phyloP scores from a whole-genome alignment of 2,888 invertebrate species.

The Graphium colonna region DNA sequence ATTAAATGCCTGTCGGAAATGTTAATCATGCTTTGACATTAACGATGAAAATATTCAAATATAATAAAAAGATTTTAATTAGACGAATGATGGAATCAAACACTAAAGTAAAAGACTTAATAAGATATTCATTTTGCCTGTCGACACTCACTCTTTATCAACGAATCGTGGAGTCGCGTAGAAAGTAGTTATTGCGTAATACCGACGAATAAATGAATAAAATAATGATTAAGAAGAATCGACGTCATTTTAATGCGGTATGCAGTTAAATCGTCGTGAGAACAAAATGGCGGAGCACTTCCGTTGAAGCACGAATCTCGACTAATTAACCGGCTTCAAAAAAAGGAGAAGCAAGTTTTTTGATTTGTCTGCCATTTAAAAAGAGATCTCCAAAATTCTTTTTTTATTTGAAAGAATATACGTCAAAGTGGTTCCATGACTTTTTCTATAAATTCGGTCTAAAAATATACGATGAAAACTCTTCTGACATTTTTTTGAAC shows the following conservation, averaged over 20 bases:
- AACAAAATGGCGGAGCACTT: background rate
- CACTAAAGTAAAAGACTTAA: background rate
- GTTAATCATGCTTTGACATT: too few relatives aligned
- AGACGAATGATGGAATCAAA: background rate
- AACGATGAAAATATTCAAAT: too few relatives aligned
- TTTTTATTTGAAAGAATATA: too few relatives aligned
- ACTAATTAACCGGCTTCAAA: too few relatives aligned
- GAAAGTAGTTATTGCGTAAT: conserved; percentile 24
- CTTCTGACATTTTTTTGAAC: background rate
- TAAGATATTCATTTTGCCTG: background rate
- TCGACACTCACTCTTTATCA: conserved; percentile 3
- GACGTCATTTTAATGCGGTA: conserved; percentile 10
- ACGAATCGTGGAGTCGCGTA: conserved; percentile 12
- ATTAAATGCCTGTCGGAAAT: too few relatives aligned
- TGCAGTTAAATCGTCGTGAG: conserved; percentile 14
- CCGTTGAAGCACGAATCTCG: background rate
- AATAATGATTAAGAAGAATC: conserved; percentile 9
- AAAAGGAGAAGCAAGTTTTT: too few relatives aligned
- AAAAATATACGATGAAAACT: too few relatives aligned
- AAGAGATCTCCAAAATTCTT: too few relatives aligned
- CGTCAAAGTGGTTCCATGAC: too few relatives aligned
- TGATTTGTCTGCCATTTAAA: too few relatives aligned
- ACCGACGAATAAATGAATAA: conserved; percentile 23
- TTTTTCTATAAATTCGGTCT: too few relatives aligned
- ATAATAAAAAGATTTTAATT: too few relatives aligned